Base-by-base conservation (phyloP, 2,113 vertebrate genomes). In the Cynocephalus volans region DNA sequence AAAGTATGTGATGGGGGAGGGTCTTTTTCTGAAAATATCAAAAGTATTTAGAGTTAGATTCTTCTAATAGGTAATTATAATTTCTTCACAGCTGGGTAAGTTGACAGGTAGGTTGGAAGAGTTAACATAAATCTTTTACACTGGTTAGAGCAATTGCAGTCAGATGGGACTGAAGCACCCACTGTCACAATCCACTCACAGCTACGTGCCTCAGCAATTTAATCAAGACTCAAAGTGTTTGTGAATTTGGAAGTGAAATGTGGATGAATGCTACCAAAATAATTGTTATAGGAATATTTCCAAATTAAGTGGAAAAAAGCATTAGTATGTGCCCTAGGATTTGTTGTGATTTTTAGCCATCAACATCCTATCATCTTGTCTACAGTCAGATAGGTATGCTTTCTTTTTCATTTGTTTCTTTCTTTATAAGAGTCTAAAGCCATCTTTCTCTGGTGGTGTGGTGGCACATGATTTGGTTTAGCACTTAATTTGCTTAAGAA, bases 1-100 rank as follows among this genome's bases (percentile, higher is more conserved):
- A 31, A 69, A 95, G 80, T 56, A 36, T 24, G 31, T 90, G 83
- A 60, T n/a, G 36, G 58, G 45, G 65, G n/a, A 91, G 6, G 2
- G n/a, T 56, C 24, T 92, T 95, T 93, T 48, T 88, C 64, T 76
- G 72, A 94, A 95, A 96, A 79, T 83, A 88, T 84, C 76, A 79
- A 86, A 54, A 14, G 31, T 21, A 60, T 95, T 95, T 58, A 52
- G 91, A 82, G 48, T 70, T 14, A 77, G 6, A 92, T 15, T 19
- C 93, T 87, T 87, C 67, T 86, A 73, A 77, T 58, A 79, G 69
- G 24, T 60, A 88, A 93, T 85, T 96, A 91, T 62, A 97, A 52
- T 54, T 97, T 73, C 88, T 88, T 90, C 70, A 84, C 52, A 95
- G 76, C 17, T 93, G 73, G 17, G 7, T 90, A 60, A 80, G 12